A percentile compares a stretch with the other conserved stretches of the same genome.
These are phyloP conservation scores for Cheilosia vernalis DNA, from an alignment of 2,888 invertebrate species.

Conservation along the genomic window DNA sequence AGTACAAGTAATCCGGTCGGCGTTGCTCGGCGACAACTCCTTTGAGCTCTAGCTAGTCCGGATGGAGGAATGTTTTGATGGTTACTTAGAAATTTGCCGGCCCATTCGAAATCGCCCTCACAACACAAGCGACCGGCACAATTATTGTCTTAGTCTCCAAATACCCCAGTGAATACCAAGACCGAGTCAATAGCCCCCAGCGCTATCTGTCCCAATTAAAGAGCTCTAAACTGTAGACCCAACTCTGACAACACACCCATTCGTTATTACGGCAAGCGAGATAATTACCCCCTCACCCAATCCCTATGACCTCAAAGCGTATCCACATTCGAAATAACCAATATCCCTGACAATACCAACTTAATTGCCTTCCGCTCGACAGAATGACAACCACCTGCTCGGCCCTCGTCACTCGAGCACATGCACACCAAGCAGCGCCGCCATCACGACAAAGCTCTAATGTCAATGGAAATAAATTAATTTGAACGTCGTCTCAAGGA, in stretches of 20 bases:
- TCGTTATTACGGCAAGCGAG: neutral
- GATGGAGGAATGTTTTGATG: no score
- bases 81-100: no score
- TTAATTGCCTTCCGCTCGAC: slow-evolving; percentile 55
- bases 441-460: slow-evolving; percentile 30
- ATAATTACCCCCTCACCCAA: slow-evolving; percentile 11
- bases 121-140: no score
- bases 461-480: slow-evolving; percentile 68
- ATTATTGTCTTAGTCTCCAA: no score
- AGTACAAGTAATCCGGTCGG: no score
- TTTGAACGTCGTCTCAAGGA: slow-evolving; percentile 68
- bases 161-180: no score
- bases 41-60: no score
- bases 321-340: slow-evolving; percentile 13
- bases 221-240: no score
- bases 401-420: neutral
- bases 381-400: slow-evolving; percentile 53
- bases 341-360: slow-evolving; percentile 39
- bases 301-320: slow-evolving; percentile 6
- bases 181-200: no score
- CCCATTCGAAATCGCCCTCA: no score
- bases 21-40: no score
- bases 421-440: neutral
- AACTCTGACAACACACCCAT: neutral
- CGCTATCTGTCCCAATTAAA: no score